Conservation (phyloP, 2,888 invertebrate species). For the Drosophila testacea region DNA sequence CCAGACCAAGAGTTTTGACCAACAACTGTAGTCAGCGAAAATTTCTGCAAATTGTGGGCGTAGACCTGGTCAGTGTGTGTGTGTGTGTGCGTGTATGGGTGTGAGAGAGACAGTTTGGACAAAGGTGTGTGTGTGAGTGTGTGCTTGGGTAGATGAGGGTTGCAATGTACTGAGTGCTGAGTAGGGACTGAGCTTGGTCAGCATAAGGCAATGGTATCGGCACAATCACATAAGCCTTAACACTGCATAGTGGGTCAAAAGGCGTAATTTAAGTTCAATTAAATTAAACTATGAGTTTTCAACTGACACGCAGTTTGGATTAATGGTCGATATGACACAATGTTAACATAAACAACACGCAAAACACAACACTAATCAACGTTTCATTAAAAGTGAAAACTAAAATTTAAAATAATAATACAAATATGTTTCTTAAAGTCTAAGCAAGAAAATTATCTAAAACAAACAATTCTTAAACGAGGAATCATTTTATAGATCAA, state of each 20-base stretch:
- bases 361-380: too few species aligned
- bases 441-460: too few species aligned
- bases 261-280: neutral
- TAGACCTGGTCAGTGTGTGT: slow-evolving; percentile 28
- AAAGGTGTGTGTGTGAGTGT: slow-evolving; percentile 4
- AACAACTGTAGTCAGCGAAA: slow-evolving; percentile 69
- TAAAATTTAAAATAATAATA: too few species aligned
- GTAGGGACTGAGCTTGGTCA: slow-evolving; percentile 41
- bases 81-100: slow-evolving; percentile 3
- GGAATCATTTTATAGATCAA: too few species aligned
- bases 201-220: slow-evolving; percentile 50
- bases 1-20: slow-evolving; percentile 9
- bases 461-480: too few species aligned
- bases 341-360: neutral
- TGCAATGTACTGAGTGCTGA: slow-evolving; percentile 53
- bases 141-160: slow-evolving; percentile 26
- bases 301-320: too few species aligned
- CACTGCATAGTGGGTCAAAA: slow-evolving; percentile 31
- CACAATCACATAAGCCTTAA: slow-evolving; percentile 31
- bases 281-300: neutral
- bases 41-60: slow-evolving; percentile 64
- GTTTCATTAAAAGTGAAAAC: too few species aligned
- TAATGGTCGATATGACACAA: neutral
- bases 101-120: neutral
- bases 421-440: too few species aligned